These are phyloP conservation scores for Chrysemys picta DNA, from an alignment of 2,113 vertebrate genomes.

Conservation along the genomic window DNA sequence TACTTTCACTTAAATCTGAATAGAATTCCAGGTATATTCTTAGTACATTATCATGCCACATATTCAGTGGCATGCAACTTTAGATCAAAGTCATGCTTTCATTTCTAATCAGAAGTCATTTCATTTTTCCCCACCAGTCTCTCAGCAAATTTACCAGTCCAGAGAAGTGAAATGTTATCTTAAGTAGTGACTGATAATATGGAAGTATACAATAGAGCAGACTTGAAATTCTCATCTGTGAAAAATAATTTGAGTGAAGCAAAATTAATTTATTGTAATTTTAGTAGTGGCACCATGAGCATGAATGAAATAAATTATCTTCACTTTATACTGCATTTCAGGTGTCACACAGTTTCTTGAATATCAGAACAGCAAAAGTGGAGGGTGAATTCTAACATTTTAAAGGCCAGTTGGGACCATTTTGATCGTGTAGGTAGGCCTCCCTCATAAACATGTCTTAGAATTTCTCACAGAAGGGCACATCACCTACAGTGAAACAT, in stretches of 20 bases:
- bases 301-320: not conserved
- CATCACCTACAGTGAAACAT: not conserved
- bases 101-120: not conserved
- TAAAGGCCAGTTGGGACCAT: not conserved
- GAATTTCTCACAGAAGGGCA: not conserved
- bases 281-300: not conserved
- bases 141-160: not conserved
- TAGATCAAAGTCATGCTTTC: not conserved
- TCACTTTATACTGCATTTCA: not conserved
- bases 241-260: fast-evolving
- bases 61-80: not conserved
- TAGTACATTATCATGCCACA: not conserved
- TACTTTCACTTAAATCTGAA: not conserved
- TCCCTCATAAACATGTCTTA: not conserved
- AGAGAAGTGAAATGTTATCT: not conserved
- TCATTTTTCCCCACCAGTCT: not conserved
- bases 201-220: not conserved
- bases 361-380: not conserved
- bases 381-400: not conserved
- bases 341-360: not conserved
- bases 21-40: not conserved
- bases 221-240: not conserved
- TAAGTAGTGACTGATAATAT: not conserved
- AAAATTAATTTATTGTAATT: not conserved
- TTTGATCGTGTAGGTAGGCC: not conserved